Base-by-base conservation (phyloP, 2,888 invertebrate genomes). In the Blera fallax region DNA sequence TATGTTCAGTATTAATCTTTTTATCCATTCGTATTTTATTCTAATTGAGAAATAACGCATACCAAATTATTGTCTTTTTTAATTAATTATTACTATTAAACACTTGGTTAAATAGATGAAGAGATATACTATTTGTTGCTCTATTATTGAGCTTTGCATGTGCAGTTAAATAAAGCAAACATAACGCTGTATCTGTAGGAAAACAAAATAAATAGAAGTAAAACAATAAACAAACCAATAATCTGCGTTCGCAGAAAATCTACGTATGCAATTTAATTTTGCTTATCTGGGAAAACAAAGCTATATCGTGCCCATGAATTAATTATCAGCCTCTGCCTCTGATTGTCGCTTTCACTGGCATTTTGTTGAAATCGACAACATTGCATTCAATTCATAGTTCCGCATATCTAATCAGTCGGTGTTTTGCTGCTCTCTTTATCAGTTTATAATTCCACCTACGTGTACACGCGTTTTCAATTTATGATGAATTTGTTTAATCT, bases 361-460 rank as follows among this genome's bases (percentile, higher is more conserved):
- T 40, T 29, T 29, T 29, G 7, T n/a, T 21, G 0, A 18, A 60
- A 60, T 40, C 14, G 40, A 43, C 50, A 24, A 37, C 24, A 54
- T 43, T 18, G n/a, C 37, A 58, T 21, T 7, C 24, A n/a, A 24
- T 60, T 40, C 24, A 27, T 27, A 2, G 60, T 1, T 32, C 32
- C n/a, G n/a, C 16, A 37, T 54, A 78, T 56, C 62, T 64, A 60
- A 78, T 78, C 37, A 24, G 10, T 29, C 14, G 14, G 6, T 27
- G 7, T 45, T 34, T 4, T 65, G 27, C 10, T 16, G 4, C 32
- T 37, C 11, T 24, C 18, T 58, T n/a, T 64, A 58, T 58, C 52
- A 29, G 11, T 34, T n/a, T 14, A 58, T 50, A 37, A 50, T 70
- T 45, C 18, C 3, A 58, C 11, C 14, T 34, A 24, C 40, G 32